phyloP scores from a whole-genome alignment of 1,140 invertebrate genomes.

The Papilio machaon region DNA sequence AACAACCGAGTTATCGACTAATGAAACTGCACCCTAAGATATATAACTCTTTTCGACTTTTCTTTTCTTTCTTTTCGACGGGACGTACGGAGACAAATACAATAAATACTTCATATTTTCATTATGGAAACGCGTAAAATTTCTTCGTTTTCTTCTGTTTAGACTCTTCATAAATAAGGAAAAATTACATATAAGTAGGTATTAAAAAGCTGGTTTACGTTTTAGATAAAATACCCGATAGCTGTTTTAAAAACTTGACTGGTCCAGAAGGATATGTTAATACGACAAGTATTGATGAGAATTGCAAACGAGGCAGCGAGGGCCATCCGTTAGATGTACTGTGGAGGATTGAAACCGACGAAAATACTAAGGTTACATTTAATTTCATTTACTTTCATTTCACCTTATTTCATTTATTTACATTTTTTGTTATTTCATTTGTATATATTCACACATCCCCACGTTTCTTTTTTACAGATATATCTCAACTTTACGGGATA shows the following conservation, averaged over 20 bases:
- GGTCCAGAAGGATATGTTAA: conserved; percentile 57
- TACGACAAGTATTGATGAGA: conserved; percentile 48
- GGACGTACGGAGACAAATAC: too few species aligned
- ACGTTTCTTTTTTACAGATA: conserved; percentile 63
- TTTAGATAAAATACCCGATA: conserved; percentile 61
- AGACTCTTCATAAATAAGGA: too few species aligned
- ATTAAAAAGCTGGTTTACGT: conserved; percentile 33
- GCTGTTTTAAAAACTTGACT: conserved; percentile 52
- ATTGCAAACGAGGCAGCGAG: conserved; percentile 49
- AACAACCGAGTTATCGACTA: too few species aligned
- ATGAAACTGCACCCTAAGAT: too few species aligned
- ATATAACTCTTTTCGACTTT: too few species aligned
- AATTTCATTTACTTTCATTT: not conserved
- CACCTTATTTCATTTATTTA: not conserved
- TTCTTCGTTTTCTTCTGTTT: too few species aligned
- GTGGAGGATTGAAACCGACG: conserved; percentile 62
- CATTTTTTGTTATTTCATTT: not conserved
- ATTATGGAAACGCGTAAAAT: too few species aligned
- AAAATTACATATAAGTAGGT: not conserved
- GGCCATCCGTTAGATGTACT: conserved; percentile 64
- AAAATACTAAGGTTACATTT: conserved; percentile 58
- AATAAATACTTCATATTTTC: too few species aligned
- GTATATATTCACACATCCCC: conserved; percentile 11
- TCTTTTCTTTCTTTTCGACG: too few species aligned
- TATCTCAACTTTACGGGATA: conserved; percentile 71